phyloP scores from a whole-genome alignment of 2,113 vertebrate genomes.

The Charadrius vociferus region DNA sequence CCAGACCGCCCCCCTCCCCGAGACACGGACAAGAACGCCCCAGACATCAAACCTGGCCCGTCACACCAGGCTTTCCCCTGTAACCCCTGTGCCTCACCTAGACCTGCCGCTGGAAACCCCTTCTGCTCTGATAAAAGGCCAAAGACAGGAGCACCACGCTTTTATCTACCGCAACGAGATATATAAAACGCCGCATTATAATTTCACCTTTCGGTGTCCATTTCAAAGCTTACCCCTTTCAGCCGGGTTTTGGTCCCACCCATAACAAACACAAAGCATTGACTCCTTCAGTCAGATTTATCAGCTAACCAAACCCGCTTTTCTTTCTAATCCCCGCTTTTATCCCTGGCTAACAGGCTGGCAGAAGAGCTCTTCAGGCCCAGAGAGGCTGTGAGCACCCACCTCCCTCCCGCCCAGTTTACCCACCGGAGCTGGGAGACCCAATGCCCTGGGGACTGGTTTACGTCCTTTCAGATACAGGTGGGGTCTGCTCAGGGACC shows the following conservation, averaged over 20 bases:
- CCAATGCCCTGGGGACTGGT: fast-evolving
- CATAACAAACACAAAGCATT: fast-evolving
- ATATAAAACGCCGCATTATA: fast-evolving
- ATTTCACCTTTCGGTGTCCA: fast-evolving
- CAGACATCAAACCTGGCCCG: neutral
- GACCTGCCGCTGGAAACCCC: neutral
- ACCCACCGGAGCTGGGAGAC: neutral
- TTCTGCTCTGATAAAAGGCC: neutral
- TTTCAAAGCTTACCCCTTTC: neutral
- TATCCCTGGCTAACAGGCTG: neutral
- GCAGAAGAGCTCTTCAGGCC: fast-evolving
- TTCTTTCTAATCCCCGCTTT: no score
- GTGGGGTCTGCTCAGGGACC: neutral
- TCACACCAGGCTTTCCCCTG: neutral
- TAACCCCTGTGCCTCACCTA: neutral
- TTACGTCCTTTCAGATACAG: neutral
- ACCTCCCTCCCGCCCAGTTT: neutral
- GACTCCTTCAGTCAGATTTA: neutral
- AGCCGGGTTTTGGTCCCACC: fast-evolving
- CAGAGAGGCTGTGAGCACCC: fast-evolving
- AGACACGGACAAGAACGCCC: fast-evolving
- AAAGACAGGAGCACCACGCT: fast-evolving
- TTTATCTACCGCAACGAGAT: neutral
- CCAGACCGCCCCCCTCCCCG: neutral
- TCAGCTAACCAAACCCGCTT: neutral